These are phyloP conservation scores for Venusia cambrica DNA, from an alignment of 2,888 invertebrate species.

Conservation along the genomic window DNA sequence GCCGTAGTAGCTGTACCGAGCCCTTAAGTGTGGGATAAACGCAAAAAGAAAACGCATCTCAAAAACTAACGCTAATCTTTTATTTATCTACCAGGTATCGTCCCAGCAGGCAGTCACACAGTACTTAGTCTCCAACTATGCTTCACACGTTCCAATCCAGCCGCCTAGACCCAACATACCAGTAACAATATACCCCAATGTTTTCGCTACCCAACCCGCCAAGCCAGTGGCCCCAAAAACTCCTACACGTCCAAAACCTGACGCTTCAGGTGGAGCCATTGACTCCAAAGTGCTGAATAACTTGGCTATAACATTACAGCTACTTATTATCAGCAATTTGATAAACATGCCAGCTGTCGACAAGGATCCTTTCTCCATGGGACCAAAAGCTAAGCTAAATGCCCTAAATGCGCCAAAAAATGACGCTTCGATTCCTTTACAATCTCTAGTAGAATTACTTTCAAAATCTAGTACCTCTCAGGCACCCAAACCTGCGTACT, in stretches of 20 bases:
- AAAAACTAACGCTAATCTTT: too few relatives aligned
- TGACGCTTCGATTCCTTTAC: too few relatives aligned
- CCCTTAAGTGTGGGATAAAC: too few relatives aligned
- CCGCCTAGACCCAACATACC: conserved; percentile 6
- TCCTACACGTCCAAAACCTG: conserved; percentile 3
- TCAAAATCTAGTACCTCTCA: too few relatives aligned
- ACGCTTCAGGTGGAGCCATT: conserved; percentile 21
- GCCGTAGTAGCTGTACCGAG: too few relatives aligned
- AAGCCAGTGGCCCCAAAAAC: background rate
- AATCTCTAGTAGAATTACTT: too few relatives aligned
- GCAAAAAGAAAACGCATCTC: too few relatives aligned
- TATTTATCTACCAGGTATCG: conserved; percentile 4
- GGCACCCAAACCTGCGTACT: too few relatives aligned
- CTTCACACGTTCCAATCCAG: background rate
- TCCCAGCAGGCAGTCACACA: conserved; percentile 5
- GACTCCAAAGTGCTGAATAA: conserved; percentile 60
- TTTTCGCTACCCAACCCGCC: conserved; percentile 4
- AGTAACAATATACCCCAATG: too few relatives aligned
- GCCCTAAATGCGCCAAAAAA: too few relatives aligned
- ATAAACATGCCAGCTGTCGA: conserved; percentile 44
- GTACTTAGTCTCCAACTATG: conserved; percentile 9
- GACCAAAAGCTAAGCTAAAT: too few relatives aligned
- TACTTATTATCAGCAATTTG: conserved; percentile 60
- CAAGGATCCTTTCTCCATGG: too few relatives aligned
- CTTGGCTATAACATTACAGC: conserved; percentile 61